Conservation (phyloP, 2,888 invertebrate species). For the Phengaris alcon region DNA sequence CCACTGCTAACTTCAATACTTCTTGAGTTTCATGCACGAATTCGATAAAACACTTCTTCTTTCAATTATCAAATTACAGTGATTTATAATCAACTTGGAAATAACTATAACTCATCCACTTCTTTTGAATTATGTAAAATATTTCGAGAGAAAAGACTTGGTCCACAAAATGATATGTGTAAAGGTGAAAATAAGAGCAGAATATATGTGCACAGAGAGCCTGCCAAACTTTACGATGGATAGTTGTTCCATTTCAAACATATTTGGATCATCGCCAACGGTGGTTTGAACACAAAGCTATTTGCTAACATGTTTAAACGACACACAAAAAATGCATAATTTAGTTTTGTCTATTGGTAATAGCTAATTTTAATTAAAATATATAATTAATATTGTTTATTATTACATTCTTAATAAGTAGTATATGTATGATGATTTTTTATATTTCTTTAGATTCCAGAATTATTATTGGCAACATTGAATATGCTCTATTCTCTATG, state of each 20-base stretch:
- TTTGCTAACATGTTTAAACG: conserved; percentile 34
- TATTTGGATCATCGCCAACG: conserved; percentile 62
- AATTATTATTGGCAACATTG: background rate
- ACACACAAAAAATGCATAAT: conserved; percentile 24
- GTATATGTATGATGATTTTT: no score
- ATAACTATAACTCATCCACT: background rate
- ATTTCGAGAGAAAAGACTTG: conserved; percentile 32
- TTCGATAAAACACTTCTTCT: background rate
- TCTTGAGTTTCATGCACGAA: conserved; percentile 15
- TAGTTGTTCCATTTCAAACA: conserved; percentile 57
- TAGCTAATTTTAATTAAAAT: background rate
- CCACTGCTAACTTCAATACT: conserved; percentile 65
- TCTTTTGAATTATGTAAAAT: conserved; percentile 9
- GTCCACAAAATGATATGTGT: conserved; percentile 49
- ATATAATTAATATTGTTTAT: background rate
- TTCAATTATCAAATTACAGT: background rate
- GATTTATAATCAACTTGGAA: background rate
- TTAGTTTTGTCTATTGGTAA: background rate
- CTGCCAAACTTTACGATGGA: conserved; percentile 66
- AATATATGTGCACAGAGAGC: conserved; percentile 51
- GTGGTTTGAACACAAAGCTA: conserved; percentile 36
- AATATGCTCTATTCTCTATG: background rate
- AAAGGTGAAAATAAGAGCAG: conserved; percentile 68
- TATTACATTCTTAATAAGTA: background rate
- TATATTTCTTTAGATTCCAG: background rate